Evolutionary conservation across 2,797 vertebrate genomes (phyloP).

Genomic region (Liparis tanakae): DNA sequence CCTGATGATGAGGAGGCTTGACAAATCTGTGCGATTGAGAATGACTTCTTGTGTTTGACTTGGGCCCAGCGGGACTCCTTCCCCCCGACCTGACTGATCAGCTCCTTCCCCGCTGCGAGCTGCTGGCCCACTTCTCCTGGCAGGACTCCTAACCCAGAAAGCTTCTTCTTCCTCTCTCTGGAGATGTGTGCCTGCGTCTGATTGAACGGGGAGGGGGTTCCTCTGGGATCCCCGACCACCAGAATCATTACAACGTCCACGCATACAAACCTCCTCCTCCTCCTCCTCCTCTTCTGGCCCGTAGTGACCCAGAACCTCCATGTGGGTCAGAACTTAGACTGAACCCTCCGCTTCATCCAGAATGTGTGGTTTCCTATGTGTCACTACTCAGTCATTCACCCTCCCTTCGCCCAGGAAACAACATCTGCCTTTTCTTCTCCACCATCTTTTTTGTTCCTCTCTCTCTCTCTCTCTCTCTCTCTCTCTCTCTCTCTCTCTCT

Average conservation of each 20-base stretch:
- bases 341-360: slow-evolving; percentile 34
- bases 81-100: slow-evolving; percentile 34
- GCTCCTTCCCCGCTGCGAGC: slow-evolving; percentile 25
- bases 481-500: too few relatives aligned
- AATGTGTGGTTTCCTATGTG: slow-evolving; percentile 16
- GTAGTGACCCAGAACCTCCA: slow-evolving; percentile 72
- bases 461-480: not conserved
- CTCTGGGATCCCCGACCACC: slow-evolving; percentile 44
- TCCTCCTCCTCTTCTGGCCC: slow-evolving; percentile 42
- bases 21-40: slow-evolving; percentile 5
- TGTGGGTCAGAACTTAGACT: slow-evolving; percentile 64
- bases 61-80: slow-evolving; percentile 24
- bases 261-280: slow-evolving; percentile 20
- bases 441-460: slow-evolving; percentile 17
- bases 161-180: not conserved
- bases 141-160: slow-evolving; percentile 40
- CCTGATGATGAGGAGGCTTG: slow-evolving; percentile 11
- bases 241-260: slow-evolving; percentile 55
- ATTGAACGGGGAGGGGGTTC: slow-evolving; percentile 44
- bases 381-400: slow-evolving; percentile 9
- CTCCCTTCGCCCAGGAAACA: slow-evolving; percentile 15
- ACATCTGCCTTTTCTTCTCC: slow-evolving; percentile 23
- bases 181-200: slow-evolving; percentile 7
- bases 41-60: slow-evolving; percentile 14
- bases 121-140: slow-evolving; percentile 41